A percentile compares a stretch with the other conserved stretches of the same genome.
Evolutionary conservation across 64 coral and sea anemone genomes (phyloP).

Genomic region (Pocillopora damicornis): DNA sequence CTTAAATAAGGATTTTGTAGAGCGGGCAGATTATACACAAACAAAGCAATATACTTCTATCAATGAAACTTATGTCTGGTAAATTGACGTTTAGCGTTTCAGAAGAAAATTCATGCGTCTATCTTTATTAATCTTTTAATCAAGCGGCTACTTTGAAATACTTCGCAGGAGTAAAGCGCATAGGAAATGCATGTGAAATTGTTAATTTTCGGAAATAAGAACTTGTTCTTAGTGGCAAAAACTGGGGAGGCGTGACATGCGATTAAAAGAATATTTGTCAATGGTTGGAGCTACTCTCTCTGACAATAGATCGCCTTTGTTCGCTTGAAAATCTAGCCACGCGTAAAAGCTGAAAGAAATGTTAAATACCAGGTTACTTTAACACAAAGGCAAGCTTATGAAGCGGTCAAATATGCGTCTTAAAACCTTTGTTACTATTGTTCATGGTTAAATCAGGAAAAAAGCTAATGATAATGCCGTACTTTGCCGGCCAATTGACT

Average conservation of each 20-base stretch:
- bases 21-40: conserved; percentile 7
- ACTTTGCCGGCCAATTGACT: conserved; percentile 15
- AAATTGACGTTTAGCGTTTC: conserved; percentile 3
- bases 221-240: conserved; percentile 11
- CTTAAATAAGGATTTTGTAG: conserved; percentile 31
- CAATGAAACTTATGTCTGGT: neutral
- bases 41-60: conserved; percentile 20
- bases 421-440: conserved; percentile 1
- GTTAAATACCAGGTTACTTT: neutral
- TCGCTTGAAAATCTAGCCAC: neutral
- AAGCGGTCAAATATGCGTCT: conserved; percentile 10
- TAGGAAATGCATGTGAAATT: conserved; percentile 24
- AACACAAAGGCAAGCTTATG: neutral
- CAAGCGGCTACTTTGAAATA: conserved; percentile 31
- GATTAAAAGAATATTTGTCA: conserved; percentile 24
- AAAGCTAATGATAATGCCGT: neutral
- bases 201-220: conserved; percentile 28
- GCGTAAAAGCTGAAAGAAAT: neutral
- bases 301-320: neutral
- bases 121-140: conserved; percentile 34
- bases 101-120: conserved; percentile 4
- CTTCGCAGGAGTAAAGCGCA: conserved; percentile 17
- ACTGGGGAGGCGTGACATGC: conserved; percentile 11
- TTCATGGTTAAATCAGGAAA: neutral
- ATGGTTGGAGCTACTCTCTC: neutral